These are phyloP conservation scores for Apogon hyalosoma DNA, from an alignment of 2,797 vertebrate genomes.

Conservation along the genomic window DNA sequence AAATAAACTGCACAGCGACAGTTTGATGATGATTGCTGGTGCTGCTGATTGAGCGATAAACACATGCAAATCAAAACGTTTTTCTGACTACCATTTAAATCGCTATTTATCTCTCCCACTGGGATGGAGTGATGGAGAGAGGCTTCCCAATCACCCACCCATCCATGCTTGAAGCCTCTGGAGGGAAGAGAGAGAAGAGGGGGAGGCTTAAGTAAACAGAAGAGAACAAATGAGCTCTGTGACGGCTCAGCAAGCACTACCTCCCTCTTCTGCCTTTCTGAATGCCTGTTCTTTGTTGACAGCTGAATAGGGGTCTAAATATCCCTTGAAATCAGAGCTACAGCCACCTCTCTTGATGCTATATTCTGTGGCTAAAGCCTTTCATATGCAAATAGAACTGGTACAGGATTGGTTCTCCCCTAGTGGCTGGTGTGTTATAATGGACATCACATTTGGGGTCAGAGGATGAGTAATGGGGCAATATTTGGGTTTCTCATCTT, in stretches of 20 bases:
- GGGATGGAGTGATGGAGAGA: constrained; percentile 62
- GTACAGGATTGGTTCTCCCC: constrained; percentile 76
- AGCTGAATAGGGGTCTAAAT: constrained; percentile 88
- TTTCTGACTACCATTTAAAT: constrained; percentile 71
- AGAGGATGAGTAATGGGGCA: constrained; percentile 82
- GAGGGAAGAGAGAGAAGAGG: constrained; percentile 75
- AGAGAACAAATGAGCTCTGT: constrained; percentile 87
- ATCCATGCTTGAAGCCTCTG: constrained; percentile 81
- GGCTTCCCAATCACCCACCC: constrained; percentile 75
- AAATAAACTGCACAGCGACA: constrained; percentile 56
- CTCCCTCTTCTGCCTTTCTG: constrained; percentile 74
- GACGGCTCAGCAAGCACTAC: constrained; percentile 78
- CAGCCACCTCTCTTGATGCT: constrained; percentile 77
- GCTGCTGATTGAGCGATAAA: constrained; percentile 85
- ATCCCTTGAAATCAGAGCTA: constrained; percentile 85
- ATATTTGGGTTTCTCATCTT: constrained; percentile 77
- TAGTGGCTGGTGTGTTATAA: constrained; percentile 71
- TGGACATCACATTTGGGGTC: constrained; percentile 78
- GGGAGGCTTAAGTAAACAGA: constrained; percentile 87
- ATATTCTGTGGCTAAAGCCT: constrained; percentile 79
- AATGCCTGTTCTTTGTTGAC: constrained; percentile 85
- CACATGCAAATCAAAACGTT: constrained; percentile 74
- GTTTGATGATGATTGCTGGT: constrained; percentile 71
- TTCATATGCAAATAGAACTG: constrained; percentile 87
- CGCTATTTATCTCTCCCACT: constrained; percentile 72